Percentiles rank a stretch among this genome's conserved stretches.
These are phyloP conservation scores for Capitulum mitella DNA, from an alignment of 2,888 invertebrate genomes.

Conservation along the genomic window DNA sequence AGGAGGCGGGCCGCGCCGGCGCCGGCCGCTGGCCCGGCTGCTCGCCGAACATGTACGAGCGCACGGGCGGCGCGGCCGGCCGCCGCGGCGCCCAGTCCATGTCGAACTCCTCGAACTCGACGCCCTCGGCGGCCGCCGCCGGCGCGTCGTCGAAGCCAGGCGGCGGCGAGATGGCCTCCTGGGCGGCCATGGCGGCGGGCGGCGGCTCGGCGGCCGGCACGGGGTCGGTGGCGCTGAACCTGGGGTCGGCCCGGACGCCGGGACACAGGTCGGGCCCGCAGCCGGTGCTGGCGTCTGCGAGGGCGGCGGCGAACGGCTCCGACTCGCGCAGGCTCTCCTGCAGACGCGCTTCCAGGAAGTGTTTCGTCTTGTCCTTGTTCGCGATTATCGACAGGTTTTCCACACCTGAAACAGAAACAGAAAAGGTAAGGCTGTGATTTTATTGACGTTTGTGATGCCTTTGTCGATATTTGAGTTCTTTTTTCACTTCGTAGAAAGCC, in stretches of 20 bases:
- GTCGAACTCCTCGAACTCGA: slow-evolving; percentile 25
- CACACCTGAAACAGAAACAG: neutral
- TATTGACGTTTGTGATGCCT: too few species aligned
- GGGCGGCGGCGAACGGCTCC: neutral
- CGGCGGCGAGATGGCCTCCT: slow-evolving; percentile 6
- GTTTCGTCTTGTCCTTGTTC: neutral
- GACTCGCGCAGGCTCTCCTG: neutral
- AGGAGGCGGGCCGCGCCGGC: neutral
- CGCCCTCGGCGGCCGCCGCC: neutral
- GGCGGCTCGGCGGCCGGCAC: neutral
- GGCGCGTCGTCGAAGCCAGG: slow-evolving; percentile 8
- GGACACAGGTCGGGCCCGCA: too few species aligned
- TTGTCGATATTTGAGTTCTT: too few species aligned
- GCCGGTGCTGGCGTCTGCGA: neutral
- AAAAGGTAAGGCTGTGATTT: too few species aligned
- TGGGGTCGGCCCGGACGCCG: neutral
- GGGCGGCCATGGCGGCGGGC: neutral
- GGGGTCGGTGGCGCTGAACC: neutral
- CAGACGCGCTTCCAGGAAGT: neutral
- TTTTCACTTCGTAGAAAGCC: too few species aligned
- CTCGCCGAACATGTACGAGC: slow-evolving; percentile 24
- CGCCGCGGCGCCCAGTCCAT: slow-evolving; percentile 18
- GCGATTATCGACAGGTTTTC: neutral
- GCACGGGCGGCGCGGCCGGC: neutral
- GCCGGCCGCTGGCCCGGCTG: neutral